Conservation (phyloP, 2,113 vertebrate genomes). For the Calypte anna region DNA sequence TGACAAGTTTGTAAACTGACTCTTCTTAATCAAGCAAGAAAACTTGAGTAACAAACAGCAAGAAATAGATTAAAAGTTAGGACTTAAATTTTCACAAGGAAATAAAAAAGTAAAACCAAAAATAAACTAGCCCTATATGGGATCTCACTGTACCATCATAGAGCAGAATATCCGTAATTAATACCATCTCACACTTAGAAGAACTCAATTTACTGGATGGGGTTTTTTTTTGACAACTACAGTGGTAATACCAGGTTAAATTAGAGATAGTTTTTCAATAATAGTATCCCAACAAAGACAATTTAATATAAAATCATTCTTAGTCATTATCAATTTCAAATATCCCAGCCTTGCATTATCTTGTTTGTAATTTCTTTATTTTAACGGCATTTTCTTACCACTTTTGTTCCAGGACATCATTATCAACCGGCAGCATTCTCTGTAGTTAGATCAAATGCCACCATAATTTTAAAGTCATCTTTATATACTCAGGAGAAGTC, state of each 20-base stretch:
- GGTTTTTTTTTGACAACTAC: not conserved
- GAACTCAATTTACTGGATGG: not conserved
- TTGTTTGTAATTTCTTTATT: not conserved
- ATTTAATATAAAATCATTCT: not conserved
- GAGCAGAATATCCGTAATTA: not conserved
- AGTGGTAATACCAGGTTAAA: not conserved
- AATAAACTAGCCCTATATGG: not conserved
- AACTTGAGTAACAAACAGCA: not conserved
- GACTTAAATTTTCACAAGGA: not conserved
- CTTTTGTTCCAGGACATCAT: not conserved
- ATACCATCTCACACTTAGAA: not conserved
- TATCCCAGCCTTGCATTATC: not conserved
- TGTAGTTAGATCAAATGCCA: not conserved
- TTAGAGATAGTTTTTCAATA: not conserved
- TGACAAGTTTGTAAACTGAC: not conserved
- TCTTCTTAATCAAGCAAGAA: not conserved
- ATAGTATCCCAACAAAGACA: not conserved
- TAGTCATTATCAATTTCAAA: too few species aligned
- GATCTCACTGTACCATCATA: not conserved
- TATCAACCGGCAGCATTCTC: not conserved
- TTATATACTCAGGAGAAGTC: not conserved
- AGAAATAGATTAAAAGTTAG: not conserved
- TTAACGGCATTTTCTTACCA: not conserved
- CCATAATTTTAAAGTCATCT: not conserved
- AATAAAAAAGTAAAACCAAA: not conserved